A percentile compares a stretch with the other conserved stretches of the same genome.
Conservation (phyloP, 2,113 vertebrate genomes). For the Lepisosteus osseus region DNA sequence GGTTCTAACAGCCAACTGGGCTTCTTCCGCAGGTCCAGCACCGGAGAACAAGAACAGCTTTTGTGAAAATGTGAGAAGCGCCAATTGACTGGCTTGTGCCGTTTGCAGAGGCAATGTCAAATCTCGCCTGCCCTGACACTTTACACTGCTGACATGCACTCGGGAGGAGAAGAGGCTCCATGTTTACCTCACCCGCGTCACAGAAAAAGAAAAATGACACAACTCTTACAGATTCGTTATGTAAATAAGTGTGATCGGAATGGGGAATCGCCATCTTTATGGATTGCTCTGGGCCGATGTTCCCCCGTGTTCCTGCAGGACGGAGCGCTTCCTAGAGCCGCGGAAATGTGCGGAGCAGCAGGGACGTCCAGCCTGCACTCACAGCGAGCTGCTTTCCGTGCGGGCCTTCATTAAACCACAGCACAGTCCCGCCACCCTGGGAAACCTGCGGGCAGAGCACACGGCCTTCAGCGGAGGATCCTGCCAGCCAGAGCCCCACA, state of each 20-base stretch:
- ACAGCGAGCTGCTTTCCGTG: slow-evolving; percentile 62
- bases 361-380: slow-evolving; percentile 51
- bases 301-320: background rate
- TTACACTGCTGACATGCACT: background rate
- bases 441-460: slow-evolving; percentile 25
- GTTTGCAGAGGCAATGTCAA: background rate
- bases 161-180: background rate
- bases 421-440: slow-evolving; percentile 38
- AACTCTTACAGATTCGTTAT: too few species aligned
- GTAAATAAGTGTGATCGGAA: background rate
- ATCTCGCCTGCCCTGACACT: background rate
- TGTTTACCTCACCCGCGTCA: background rate
- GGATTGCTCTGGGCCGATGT: background rate
- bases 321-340: slow-evolving; percentile 28
- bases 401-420: slow-evolving; percentile 63
- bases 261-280: background rate
- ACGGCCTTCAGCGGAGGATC: too few species aligned
- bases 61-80: too few species aligned
- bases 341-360: slow-evolving; percentile 43
- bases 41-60: slow-evolving; percentile 3
- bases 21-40: background rate
- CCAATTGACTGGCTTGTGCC: too few species aligned
- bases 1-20: background rate
- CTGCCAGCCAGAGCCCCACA: too few species aligned
- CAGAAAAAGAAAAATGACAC: background rate